A percentile compares a stretch with the other conserved stretches of the same genome.
Conservation (phyloP, 2,797 vertebrate species). For the Mormyrus proboscirostris region DNA sequence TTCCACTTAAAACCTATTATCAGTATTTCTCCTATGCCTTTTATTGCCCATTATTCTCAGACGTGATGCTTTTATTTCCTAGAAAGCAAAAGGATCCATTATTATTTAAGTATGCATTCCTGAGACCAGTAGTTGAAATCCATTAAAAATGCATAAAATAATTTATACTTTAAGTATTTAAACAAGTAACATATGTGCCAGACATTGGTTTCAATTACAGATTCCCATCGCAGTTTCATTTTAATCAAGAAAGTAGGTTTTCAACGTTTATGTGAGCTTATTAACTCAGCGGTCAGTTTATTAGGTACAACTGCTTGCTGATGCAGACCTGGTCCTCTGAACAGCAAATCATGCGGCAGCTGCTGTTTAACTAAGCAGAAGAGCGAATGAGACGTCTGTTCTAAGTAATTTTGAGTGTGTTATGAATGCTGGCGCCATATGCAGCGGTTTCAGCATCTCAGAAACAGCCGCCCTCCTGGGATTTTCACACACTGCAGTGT, state of each 20-base stretch:
- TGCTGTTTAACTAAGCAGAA: background rate
- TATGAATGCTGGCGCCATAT: background rate
- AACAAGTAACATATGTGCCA: background rate
- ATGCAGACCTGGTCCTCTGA: background rate
- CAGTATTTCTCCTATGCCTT: background rate
- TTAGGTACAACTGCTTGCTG: background rate
- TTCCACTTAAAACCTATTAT: background rate
- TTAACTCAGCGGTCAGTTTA: background rate
- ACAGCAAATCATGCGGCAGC: background rate
- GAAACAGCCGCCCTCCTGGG: background rate
- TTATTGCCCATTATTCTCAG: background rate
- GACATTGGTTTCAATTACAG: background rate
- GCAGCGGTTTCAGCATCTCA: background rate
- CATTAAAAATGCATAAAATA: background rate
- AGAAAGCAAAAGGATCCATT: background rate
- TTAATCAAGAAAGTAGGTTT: background rate
- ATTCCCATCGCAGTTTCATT: background rate
- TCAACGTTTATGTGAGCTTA: background rate
- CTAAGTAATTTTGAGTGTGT: background rate
- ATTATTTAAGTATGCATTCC: background rate
- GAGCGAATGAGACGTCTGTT: background rate
- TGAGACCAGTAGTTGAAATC: background rate
- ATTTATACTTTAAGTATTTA: background rate
- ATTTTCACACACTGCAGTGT: background rate
- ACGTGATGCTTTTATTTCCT: background rate